phyloP scores from a whole-genome alignment of 2,113 vertebrate species.

The Sceloporus tristichus region DNA sequence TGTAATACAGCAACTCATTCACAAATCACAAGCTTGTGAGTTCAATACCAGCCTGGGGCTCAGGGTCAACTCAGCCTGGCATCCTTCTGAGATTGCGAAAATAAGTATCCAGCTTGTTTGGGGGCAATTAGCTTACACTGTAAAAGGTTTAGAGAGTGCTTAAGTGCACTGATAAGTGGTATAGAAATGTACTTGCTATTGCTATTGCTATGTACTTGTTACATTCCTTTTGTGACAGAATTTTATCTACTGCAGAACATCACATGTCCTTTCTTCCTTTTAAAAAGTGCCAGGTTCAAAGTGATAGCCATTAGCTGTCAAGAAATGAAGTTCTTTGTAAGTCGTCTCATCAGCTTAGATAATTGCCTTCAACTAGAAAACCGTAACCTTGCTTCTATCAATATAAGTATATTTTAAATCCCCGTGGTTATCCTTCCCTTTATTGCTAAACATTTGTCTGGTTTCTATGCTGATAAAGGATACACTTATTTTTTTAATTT shows the following conservation, averaged over 20 bases:
- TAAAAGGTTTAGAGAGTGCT: too few species aligned
- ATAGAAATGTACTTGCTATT: too few species aligned
- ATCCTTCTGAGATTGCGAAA: too few species aligned
- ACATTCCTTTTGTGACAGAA: accelerated
- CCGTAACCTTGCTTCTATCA: slow-evolving; percentile 18
- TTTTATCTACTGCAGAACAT: not conserved
- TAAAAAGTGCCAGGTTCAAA: slow-evolving; percentile 9
- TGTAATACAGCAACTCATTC: too few species aligned
- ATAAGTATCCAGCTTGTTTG: too few species aligned
- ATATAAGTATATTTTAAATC: not conserved
- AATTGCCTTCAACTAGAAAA: not conserved
- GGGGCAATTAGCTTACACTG: too few species aligned
- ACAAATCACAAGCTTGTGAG: too few species aligned
- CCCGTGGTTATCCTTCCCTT: not conserved
- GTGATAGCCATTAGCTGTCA: slow-evolving; percentile 16
- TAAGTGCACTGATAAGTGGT: too few species aligned
- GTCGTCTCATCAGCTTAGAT: slow-evolving; percentile 27
- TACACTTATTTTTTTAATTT: slow-evolving; percentile 47
- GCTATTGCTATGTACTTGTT: not conserved
- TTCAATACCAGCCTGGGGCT: too few species aligned
- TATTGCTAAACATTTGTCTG: not conserved
- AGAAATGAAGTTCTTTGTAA: slow-evolving; percentile 11
- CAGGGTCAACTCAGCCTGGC: too few species aligned
- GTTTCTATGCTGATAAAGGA: not conserved
- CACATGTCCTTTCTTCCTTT: slow-evolving; percentile 16